Base-by-base conservation (phyloP, 1,140 invertebrate species). In the Bombyx mandarina region DNA sequence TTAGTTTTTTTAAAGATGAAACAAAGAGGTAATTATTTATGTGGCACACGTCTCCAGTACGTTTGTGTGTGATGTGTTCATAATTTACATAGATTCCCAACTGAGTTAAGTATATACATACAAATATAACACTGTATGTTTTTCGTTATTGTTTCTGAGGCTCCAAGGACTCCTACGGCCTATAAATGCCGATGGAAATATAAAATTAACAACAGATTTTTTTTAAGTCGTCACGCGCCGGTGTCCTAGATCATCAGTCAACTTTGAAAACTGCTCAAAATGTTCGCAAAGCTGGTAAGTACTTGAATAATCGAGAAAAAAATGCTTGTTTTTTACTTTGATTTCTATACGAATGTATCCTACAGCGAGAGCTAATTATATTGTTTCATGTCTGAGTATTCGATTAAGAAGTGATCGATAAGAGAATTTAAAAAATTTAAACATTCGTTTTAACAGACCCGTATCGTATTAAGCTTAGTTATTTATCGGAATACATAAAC, bases 271-370 rank as follows among this genome's bases (percentile, higher is more conserved):
- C 42, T 8, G 56, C 57, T 49, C 44, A 76, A 73, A 63, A 86
- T 86, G 83, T 67, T 86, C 56, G 67, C 71, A 8, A 86, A 84
- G 61, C 58, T 86, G 77, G 82, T 86, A 54, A 83, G 82, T 73
- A 22, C 22, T 52, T 8, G 18, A 51, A 26, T 45, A 26, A 45
- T 6, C 26, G 26, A 35, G 26, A 35, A 35, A 35, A 35, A 5
- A 35, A 0, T 35, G 26, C 4, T 35, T 35, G 26, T 2, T 35
- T 35, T 35, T 5, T 35, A 35, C 26, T 35, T 35, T 35, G 26
- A 1, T 35, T 35, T 35, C 2, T 5, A 2, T 35, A 35, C 2
- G 26, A 35, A 35, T 35, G 4, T 35, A 35, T 35, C 26, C 1
- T 35, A 35, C 4, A 35, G 26, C 26, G 26, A 35, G 26, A 35